A percentile compares a stretch with the other conserved stretches of the same genome.
Evolutionary conservation across 2,888 invertebrate species (phyloP).

Genomic region (Creontiades dilutus): DNA sequence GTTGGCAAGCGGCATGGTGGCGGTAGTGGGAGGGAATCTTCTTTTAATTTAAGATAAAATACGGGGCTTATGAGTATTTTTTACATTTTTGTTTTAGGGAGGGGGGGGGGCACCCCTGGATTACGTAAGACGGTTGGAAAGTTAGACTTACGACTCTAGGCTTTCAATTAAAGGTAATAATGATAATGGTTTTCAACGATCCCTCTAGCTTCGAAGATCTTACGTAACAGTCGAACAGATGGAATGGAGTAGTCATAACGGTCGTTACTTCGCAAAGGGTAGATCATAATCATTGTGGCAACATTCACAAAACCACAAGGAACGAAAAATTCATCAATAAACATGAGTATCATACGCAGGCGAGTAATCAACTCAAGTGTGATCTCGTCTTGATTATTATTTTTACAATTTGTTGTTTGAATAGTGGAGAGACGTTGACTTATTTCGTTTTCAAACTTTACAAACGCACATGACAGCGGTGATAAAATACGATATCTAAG

Average conservation of each 20-base stretch:
- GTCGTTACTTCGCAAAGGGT: neutral
- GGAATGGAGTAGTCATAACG: neutral
- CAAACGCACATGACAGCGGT: neutral
- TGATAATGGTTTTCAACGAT: neutral
- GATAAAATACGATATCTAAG: neutral
- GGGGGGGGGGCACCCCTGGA: too few relatives aligned
- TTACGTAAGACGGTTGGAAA: too few relatives aligned
- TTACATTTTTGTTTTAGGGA: too few relatives aligned
- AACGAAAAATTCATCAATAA: neutral
- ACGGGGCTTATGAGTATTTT: too few relatives aligned
- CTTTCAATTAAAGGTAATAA: too few relatives aligned
- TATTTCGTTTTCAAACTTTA: neutral
- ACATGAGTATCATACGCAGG: neutral
- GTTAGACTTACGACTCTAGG: too few relatives aligned
- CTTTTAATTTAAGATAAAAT: too few relatives aligned
- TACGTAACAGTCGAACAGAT: neutral
- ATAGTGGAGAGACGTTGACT: neutral
- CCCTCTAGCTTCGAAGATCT: neutral
- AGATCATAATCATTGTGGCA: neutral
- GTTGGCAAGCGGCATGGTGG: too few relatives aligned
- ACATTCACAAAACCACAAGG: neutral
- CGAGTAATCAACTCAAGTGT: neutral
- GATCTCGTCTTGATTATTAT: neutral
- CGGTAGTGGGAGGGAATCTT: too few relatives aligned
- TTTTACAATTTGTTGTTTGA: neutral